A percentile compares a stretch with the other conserved stretches of the same genome.
Conservation (phyloP, 2,113 vertebrate genomes). For the Echinops telfairi region DNA sequence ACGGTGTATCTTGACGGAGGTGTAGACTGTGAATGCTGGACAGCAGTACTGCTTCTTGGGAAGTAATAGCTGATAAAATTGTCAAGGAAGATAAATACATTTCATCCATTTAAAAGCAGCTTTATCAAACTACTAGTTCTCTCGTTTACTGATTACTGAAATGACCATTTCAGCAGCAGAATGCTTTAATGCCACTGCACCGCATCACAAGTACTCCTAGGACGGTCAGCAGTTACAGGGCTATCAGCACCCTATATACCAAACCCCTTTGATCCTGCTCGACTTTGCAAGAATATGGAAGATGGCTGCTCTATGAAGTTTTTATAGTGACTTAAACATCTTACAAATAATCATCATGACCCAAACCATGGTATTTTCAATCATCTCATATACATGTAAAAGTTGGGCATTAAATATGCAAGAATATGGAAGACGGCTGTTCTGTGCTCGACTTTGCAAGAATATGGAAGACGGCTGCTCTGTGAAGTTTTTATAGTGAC, state of each 20-base stretch:
- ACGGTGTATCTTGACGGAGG: slow-evolving; percentile 55
- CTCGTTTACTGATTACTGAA: slow-evolving; percentile 21
- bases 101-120: neutral
- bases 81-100: slow-evolving; percentile 81
- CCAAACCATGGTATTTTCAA: too few species aligned
- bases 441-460: slow-evolving; percentile 9
- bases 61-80: slow-evolving; percentile 85
- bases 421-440: too few species aligned
- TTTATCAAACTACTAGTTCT: neutral
- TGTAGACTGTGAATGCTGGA: slow-evolving; percentile 51
- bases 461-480: slow-evolving; percentile 20
- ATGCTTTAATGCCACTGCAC: neutral
- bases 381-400: too few species aligned
- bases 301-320: neutral
- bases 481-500: neutral
- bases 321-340: neutral
- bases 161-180: neutral
- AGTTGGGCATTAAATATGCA: too few species aligned
- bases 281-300: slow-evolving; percentile 41
- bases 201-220: neutral
- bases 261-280: neutral
- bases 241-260: neutral
- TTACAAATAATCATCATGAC: neutral
- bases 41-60: slow-evolving; percentile 80
- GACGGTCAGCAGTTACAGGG: slow-evolving; percentile 16